These are phyloP conservation scores for Ceratoteleas bidentatus DNA, from an alignment of 1,140 invertebrate species.

Conservation along the genomic window DNA sequence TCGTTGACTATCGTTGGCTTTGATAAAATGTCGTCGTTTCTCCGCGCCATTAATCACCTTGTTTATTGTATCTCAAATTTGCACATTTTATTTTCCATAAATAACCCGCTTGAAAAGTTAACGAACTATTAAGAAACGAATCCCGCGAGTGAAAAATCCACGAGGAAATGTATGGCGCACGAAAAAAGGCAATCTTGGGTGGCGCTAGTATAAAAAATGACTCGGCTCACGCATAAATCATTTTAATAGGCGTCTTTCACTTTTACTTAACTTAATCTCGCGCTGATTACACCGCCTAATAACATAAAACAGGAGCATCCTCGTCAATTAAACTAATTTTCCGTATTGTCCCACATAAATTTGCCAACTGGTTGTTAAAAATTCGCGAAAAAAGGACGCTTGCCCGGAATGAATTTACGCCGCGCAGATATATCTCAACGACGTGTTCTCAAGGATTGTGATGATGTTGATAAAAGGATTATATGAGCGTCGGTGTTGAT, in stretches of 20 bases:
- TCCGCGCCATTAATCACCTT: no score
- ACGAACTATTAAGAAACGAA: no score
- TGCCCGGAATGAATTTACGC: constrained; percentile 3
- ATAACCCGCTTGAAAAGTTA: no score
- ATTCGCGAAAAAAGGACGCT: neutral
- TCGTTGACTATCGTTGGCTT: neutral
- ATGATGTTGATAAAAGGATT: constrained; percentile 59
- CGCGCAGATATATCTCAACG: constrained; percentile 28
- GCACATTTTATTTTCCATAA: neutral
- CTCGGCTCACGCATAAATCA: no score
- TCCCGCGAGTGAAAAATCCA: no score
- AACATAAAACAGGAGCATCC: neutral
- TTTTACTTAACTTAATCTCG: neutral
- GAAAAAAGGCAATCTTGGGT: no score
- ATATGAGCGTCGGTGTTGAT: constrained; percentile 56
- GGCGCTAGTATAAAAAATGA: no score
- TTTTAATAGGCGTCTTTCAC: no score
- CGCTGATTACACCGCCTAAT: neutral
- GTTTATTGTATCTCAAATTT: no score
- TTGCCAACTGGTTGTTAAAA: neutral
- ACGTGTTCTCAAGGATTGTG: constrained; percentile 41
- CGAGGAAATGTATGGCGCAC: no score
- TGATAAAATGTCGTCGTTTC: no score
- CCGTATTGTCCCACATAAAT: constrained; percentile 1
- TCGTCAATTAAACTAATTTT: neutral